Evolutionary conservation across 2,113 vertebrate species (phyloP).

Genomic region (Vireo altiloquus): DNA sequence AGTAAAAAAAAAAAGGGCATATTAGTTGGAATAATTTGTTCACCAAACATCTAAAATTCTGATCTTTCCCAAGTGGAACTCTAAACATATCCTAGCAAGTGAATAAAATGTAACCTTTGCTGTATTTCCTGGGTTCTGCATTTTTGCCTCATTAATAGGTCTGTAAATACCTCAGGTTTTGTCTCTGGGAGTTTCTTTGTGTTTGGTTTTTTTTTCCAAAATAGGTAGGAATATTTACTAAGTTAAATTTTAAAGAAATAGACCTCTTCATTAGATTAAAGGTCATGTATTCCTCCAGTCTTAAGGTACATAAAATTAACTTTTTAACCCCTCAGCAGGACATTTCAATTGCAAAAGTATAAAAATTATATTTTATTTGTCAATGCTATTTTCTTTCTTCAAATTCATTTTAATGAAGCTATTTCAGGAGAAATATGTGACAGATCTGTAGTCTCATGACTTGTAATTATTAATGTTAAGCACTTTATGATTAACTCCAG

Average conservation of each 20-base stretch:
- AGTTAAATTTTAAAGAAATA: slow-evolving; percentile 55
- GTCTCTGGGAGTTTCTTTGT: not conserved
- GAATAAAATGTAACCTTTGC: not conserved
- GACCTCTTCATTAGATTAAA: not conserved
- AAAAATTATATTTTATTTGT: not conserved
- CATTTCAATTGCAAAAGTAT: slow-evolving; percentile 30
- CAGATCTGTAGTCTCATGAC: not conserved
- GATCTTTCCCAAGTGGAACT: not conserved
- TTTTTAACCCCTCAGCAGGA: not conserved
- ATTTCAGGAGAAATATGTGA: not conserved
- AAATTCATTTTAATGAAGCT: not conserved
- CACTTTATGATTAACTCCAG: not conserved
- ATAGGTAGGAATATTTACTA: slow-evolving; percentile 27
- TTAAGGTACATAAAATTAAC: slow-evolving; percentile 9
- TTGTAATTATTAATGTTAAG: not conserved
- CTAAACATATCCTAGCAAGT: not conserved
- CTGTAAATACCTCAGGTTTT: not conserved
- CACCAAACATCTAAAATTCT: not conserved
- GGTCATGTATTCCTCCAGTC: slow-evolving; percentile 4
- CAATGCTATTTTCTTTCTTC: not conserved
- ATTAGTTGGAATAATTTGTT: not conserved
- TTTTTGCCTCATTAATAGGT: not conserved
- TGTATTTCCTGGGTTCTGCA: not conserved
- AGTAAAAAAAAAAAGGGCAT: not conserved
- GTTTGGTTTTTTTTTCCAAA: not conserved